A percentile compares a stretch with the other conserved stretches of the same genome.
These are phyloP conservation scores for Echeneis naucrates DNA, from an alignment of 2,797 vertebrate species.

Conservation along the genomic window DNA sequence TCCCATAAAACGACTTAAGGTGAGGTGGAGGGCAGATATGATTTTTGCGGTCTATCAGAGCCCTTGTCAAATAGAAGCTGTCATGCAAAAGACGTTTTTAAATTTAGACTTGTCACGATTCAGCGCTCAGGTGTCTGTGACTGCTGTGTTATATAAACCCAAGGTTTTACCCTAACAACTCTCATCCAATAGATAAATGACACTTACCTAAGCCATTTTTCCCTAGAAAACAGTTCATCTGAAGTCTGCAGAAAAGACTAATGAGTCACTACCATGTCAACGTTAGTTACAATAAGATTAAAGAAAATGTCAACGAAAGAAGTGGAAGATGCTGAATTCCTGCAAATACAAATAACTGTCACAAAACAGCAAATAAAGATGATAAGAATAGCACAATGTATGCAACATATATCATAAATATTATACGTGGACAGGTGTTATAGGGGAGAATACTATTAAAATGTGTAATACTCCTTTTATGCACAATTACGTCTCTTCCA, in stretches of 20 bases:
- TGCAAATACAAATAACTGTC: background rate
- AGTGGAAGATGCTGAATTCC: background rate
- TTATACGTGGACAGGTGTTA: background rate
- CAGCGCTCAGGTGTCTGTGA: background rate
- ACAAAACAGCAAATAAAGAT: background rate
- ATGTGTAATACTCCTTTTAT: background rate
- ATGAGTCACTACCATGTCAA: conserved; percentile 15
- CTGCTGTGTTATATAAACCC: background rate
- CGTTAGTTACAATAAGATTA: background rate
- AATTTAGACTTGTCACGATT: background rate
- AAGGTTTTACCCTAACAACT: background rate
- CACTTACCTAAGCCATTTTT: background rate
- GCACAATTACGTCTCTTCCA: background rate
- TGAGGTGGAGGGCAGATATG: conserved; percentile 31
- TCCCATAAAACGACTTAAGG: conserved; percentile 93
- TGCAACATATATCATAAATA: background rate
- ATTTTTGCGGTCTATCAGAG: background rate
- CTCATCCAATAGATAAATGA: background rate
- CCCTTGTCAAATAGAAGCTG: background rate
- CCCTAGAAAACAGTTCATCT: background rate
- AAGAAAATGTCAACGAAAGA: conserved; percentile 6
- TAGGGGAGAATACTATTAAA: background rate
- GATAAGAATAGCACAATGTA: background rate
- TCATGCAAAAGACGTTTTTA: background rate
- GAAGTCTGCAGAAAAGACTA: background rate